Percentiles rank a stretch among this genome's conserved stretches.
Conservation (phyloP, 2,888 invertebrate genomes). For the Melitaea athalia region DNA sequence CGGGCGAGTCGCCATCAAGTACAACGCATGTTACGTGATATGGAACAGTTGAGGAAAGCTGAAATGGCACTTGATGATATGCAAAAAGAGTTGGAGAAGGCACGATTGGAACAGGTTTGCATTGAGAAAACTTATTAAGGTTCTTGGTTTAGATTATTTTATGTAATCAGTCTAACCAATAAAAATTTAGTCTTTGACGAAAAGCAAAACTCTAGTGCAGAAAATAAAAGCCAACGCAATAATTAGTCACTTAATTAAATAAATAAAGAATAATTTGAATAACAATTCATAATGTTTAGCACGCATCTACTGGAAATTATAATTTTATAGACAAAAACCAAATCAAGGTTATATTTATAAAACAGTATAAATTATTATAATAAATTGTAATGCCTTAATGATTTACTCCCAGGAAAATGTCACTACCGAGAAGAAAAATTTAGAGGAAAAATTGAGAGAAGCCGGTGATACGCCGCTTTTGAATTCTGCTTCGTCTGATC, state of each 20-base stretch:
- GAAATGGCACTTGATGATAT: conserved; percentile 93
- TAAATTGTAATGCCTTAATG: background rate
- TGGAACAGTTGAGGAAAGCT: conserved; percentile 95
- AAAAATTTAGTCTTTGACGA: no score
- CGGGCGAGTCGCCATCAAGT: conserved; percentile 93
- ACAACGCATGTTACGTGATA: conserved; percentile 95
- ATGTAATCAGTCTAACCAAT: no score
- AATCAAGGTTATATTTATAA: background rate
- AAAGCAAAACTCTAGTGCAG: background rate
- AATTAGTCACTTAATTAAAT: background rate
- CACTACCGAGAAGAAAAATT: conserved; percentile 89
- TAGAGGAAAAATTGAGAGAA: conserved; percentile 90
- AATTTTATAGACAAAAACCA: background rate
- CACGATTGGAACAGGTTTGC: conserved; percentile 87
- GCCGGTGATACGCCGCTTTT: conserved; percentile 85
- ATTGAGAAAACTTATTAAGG: no score
- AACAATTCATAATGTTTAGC: background rate
- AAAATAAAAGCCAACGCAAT: background rate
- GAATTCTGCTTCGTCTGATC: conserved; percentile 89
- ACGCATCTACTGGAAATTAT: background rate
- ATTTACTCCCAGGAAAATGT: conserved; percentile 85
- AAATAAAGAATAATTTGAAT: conserved; percentile 1
- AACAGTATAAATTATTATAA: background rate
- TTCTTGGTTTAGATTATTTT: no score
- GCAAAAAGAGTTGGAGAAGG: conserved; percentile 92